Percentiles rank a stretch among this genome's conserved stretches.
phyloP scores from a whole-genome alignment of 23 tunicate genomes.

The Diplosoma virens region DNA sequence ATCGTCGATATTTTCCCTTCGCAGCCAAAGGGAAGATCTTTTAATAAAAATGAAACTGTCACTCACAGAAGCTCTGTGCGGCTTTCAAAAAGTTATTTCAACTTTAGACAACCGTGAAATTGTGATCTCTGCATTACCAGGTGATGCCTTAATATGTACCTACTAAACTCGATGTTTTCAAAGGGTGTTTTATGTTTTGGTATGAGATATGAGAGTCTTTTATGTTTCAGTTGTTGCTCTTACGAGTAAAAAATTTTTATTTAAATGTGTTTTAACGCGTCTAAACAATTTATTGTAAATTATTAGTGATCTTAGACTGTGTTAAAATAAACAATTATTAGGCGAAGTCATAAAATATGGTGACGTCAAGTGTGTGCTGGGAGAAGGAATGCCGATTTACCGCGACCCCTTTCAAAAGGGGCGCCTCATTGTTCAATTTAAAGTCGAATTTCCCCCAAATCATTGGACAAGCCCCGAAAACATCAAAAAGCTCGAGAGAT shows the following conservation, averaged over 20 bases:
- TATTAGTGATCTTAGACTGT: no score
- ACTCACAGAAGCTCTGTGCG: slow-evolving; percentile 83
- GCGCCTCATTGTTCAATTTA: slow-evolving; percentile 78
- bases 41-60: slow-evolving; percentile 93
- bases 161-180: no score
- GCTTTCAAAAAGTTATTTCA: slow-evolving; percentile 68
- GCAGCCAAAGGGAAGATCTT: slow-evolving; percentile 58
- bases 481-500: slow-evolving; percentile 52
- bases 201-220: no score
- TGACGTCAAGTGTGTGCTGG: slow-evolving; percentile 80
- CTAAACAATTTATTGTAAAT: no score
- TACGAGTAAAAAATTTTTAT: no score
- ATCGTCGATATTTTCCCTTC: no score
- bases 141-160: no score
- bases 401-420: slow-evolving; percentile 96
- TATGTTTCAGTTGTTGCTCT: no score
- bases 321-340: no score
- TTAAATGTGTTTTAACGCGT: no score
- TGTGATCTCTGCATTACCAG: slow-evolving; percentile 73
- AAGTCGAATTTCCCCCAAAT: slow-evolving; percentile 69
- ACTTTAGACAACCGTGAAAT: slow-evolving; percentile 88
- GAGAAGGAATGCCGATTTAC: slow-evolving; percentile 97
- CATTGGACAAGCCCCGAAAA: slow-evolving; percentile 68
- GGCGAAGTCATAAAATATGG: slow-evolving; percentile 85
- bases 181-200: no score